Conservation (phyloP, 2,797 vertebrate genomes). For the Astyanax mexicanus region DNA sequence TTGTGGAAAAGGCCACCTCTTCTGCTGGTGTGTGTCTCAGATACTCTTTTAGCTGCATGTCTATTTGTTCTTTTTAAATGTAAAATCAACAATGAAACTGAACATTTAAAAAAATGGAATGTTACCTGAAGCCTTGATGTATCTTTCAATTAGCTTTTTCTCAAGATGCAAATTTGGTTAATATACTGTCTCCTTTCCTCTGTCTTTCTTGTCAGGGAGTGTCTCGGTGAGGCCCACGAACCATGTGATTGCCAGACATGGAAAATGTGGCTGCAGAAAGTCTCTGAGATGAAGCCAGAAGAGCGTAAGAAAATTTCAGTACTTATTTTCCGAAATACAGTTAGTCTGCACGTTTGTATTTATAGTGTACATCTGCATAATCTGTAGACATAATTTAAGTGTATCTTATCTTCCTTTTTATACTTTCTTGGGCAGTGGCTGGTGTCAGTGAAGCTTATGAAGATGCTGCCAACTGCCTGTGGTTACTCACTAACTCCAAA, state of each 20-base stretch:
- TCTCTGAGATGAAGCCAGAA: constrained; percentile 94
- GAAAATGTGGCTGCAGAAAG: constrained; percentile 96
- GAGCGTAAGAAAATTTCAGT: constrained; percentile 82
- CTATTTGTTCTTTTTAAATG: neutral
- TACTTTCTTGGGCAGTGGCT: constrained; percentile 81
- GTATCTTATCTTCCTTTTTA: neutral
- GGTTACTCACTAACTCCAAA: constrained; percentile 96
- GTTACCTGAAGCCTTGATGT: neutral
- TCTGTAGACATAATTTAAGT: neutral
- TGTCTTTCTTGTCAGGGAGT: constrained; percentile 82
- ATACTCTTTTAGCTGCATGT: neutral
- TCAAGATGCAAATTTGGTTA: neutral
- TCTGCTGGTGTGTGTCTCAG: constrained; percentile 89
- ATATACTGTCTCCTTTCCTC: neutral
- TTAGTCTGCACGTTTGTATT: neutral
- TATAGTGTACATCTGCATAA: neutral
- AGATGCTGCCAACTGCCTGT: constrained; percentile 97
- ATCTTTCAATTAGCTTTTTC: neutral
- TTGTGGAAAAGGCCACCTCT: constrained; percentile 96
- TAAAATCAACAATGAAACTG: no score
- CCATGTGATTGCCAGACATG: constrained; percentile 96
- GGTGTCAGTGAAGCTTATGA: constrained; percentile 96
- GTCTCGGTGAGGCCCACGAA: constrained; percentile 95
- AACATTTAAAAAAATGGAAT: no score
- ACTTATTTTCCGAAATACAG: neutral